phyloP scores from a whole-genome alignment of 2,888 invertebrate genomes.

The Eristalinus aeneus region DNA sequence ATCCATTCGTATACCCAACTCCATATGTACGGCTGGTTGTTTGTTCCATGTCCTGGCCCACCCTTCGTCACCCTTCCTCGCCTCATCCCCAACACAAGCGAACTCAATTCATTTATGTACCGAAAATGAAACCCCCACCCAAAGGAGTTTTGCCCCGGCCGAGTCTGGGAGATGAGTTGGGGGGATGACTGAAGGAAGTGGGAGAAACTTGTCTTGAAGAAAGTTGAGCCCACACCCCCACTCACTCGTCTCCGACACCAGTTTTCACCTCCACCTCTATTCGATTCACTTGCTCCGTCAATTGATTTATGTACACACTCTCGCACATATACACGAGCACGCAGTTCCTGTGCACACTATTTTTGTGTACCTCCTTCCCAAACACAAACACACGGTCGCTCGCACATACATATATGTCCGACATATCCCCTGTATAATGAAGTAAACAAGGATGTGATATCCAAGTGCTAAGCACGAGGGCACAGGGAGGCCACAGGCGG shows the following conservation, averaged over 20 bases:
- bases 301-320: constrained; percentile 67
- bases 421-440: constrained; percentile 50
- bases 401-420: constrained; percentile 36
- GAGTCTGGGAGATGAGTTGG: not conserved
- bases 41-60: constrained; percentile 49
- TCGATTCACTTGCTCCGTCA: constrained; percentile 70
- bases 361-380: constrained; percentile 40
- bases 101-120: constrained; percentile 67
- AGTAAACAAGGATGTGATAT: constrained; percentile 69
- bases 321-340: constrained; percentile 11
- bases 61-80: constrained; percentile 9
- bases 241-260: not conserved
- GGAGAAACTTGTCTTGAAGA: constrained; percentile 70
- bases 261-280: constrained; percentile 46
- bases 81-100: not conserved
- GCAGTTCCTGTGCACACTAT: constrained; percentile 34
- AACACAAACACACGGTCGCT: not conserved
- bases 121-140: constrained; percentile 64
- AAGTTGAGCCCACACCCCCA: constrained; percentile 47
- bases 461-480: constrained; percentile 18
- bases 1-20: not conserved
- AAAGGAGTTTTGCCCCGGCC: constrained; percentile 40
- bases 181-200: not conserved
- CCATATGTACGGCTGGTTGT: constrained; percentile 54
- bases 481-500: not conserved